Evolutionary conservation across 2,888 invertebrate species (phyloP), one percentile per base, ranked within the genome.

Genomic region (Caenorhabditis auriculariae): DNA sequence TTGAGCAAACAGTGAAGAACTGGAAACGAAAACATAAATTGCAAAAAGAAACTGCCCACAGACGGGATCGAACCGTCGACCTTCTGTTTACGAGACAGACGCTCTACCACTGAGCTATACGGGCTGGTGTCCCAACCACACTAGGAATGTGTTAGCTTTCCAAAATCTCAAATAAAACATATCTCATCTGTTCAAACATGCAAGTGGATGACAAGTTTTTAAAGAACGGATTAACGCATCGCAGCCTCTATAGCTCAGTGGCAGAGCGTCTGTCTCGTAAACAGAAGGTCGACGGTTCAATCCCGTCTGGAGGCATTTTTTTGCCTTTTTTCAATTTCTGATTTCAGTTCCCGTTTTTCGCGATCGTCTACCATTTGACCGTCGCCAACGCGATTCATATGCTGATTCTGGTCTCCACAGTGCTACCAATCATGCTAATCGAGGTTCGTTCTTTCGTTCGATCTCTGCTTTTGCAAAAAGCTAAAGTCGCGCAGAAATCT

Each of bases 51-150:
- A n/a, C n/a, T n/a, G n/a, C n/a, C n/a, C n/a, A n/a, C 63, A 59
- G 52, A 44, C 66, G 62, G 67, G 67, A 64, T 64, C 58, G 67
- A 67, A 67, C 67, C 60, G 57, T 38, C 57, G 71, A 69, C 71
- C 68, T 71, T 71, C 71, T 66, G 71, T 71, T 71, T 71, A 69
- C 69, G 60, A 69, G 69, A 72, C 69, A 69, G 69, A 66, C 69
- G 71, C 71, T 71, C 69, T 71, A 62, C 71, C 69, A 69, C 66
- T 69, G 69, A 69, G 69, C 69, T 69, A 69, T 59, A 55, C n/a
- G n/a, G n/a, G n/a, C n/a, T n/a, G n/a, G n/a, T n/a, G n/a, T n/a
- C n/a, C n/a, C n/a, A n/a, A n/a, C n/a, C n/a, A n/a, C n/a, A n/a
- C n/a, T n/a, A n/a, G n/a, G n/a, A n/a, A n/a, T n/a, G n/a, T n/a